Percentiles rank a stretch among this genome's conserved stretches.
These are phyloP conservation scores for Portunus trituberculatus DNA, from an alignment of 1,140 invertebrate species.

Conservation along the genomic window DNA sequence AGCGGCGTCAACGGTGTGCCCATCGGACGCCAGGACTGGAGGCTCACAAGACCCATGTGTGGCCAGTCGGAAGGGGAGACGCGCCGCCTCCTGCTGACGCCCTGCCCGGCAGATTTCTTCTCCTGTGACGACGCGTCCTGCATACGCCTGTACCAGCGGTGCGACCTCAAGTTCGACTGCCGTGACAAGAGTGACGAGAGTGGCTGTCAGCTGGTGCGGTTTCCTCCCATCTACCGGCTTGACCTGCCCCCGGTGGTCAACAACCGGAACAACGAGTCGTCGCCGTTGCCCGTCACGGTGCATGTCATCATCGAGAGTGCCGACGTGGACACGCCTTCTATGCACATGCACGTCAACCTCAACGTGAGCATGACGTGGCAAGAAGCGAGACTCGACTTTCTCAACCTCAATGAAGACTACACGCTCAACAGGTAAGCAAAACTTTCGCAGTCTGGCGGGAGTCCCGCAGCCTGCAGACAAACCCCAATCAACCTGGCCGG, in stretches of 20 bases:
- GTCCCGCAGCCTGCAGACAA: neutral
- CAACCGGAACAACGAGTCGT: constrained; percentile 42
- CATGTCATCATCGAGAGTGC: constrained; percentile 71
- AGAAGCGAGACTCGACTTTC: constrained; percentile 71
- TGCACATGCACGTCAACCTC: constrained; percentile 75
- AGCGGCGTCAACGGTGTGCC: constrained; percentile 64
- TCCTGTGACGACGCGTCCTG: constrained; percentile 81
- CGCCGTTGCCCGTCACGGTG: constrained; percentile 65
- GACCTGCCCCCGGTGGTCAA: constrained; percentile 72
- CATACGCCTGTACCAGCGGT: constrained; percentile 81
- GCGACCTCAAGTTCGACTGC: constrained; percentile 86
- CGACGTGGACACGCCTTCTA: constrained; percentile 73
- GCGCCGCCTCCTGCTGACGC: constrained; percentile 63
- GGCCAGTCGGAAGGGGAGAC: constrained; percentile 56
- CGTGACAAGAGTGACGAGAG: constrained; percentile 87
- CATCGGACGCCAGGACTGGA: constrained; percentile 72
- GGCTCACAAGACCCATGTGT: constrained; percentile 64
- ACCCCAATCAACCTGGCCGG: no score
- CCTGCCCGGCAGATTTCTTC: constrained; percentile 79
- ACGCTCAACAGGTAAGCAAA: constrained; percentile 72
- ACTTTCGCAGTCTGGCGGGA: neutral
- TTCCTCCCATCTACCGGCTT: constrained; percentile 71
- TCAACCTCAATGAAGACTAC: constrained; percentile 77
- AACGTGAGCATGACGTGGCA: constrained; percentile 75
- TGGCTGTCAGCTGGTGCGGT: constrained; percentile 81